Conservation (phyloP, 2,113 vertebrate species). For the Cairina moschata region DNA sequence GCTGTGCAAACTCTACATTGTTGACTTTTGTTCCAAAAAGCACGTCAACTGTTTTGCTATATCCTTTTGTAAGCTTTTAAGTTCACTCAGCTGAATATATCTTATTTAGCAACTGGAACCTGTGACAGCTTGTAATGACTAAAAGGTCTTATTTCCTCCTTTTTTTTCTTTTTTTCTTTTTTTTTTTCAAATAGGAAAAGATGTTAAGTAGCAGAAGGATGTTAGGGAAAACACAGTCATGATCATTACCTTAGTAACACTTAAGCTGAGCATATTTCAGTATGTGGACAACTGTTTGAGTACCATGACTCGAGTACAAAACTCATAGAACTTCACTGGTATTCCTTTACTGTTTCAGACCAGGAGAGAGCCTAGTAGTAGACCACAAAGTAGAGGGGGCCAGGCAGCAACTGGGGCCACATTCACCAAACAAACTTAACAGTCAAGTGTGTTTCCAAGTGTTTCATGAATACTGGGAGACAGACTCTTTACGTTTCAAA, state of each 20-base stretch:
- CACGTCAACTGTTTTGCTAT: background rate
- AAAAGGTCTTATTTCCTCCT: conserved; percentile 20
- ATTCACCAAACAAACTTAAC: background rate
- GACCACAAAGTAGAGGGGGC: background rate
- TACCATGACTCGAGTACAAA: background rate
- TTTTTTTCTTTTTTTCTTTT: background rate
- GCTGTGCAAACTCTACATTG: background rate
- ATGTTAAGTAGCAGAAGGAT: background rate
- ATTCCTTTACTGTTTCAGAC: background rate
- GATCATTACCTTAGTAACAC: background rate
- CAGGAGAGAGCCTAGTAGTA: background rate
- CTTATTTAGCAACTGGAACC: background rate
- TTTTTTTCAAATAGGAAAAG: background rate
- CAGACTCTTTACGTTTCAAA: background rate
- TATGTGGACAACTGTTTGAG: background rate
- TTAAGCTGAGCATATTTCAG: background rate
- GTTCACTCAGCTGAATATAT: background rate
- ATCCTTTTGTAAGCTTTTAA: background rate
- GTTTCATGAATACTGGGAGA: background rate
- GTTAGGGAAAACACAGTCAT: background rate
- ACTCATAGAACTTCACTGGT: accelerated
- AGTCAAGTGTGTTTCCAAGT: background rate
- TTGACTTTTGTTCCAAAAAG: background rate
- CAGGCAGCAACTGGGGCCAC: background rate
- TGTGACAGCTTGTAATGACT: background rate